Conservation (phyloP, 2,888 invertebrate genomes). For the Dasypolia templi region DNA sequence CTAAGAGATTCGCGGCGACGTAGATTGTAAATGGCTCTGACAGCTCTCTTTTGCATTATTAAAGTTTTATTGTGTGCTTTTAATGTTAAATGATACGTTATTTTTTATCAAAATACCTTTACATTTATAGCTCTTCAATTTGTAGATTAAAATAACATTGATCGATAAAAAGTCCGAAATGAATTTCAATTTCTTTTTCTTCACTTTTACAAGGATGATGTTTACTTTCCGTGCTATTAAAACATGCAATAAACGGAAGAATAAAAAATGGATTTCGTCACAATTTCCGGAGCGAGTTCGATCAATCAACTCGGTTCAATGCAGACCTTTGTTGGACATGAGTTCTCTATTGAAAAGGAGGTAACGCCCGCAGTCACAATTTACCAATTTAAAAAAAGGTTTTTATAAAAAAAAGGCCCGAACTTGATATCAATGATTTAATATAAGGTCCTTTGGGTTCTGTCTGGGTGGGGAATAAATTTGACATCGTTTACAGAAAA, state of each 20-base stretch:
- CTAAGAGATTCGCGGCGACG: too few species aligned
- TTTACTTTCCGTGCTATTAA: constrained; percentile 45
- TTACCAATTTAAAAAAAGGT: constrained; percentile 17
- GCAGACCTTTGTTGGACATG: too few species aligned
- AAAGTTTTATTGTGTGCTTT: too few species aligned
- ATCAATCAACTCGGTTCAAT: too few species aligned
- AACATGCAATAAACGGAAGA: constrained; percentile 50
- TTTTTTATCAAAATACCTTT: too few species aligned
- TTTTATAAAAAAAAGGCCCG: neutral
- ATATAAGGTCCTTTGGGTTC: neutral
- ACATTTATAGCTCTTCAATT: neutral
- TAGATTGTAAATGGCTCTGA: too few species aligned
- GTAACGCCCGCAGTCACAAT: too few species aligned
- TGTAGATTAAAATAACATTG: neutral
- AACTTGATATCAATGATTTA: neutral
- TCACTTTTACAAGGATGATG: constrained; percentile 26
- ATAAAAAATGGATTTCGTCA: constrained; percentile 54
- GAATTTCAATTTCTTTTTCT: constrained; percentile 34
- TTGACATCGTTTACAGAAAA: neutral
- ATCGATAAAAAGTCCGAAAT: constrained; percentile 8
- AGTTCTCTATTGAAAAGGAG: too few species aligned
- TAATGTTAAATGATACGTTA: too few species aligned
- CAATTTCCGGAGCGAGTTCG: too few species aligned
- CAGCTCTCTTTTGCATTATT: too few species aligned
- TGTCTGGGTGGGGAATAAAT: neutral